A percentile compares a stretch with the other conserved stretches of the same genome.
Conservation (phyloP, 1,140 invertebrate genomes). For the Nasonia vitripennis region DNA sequence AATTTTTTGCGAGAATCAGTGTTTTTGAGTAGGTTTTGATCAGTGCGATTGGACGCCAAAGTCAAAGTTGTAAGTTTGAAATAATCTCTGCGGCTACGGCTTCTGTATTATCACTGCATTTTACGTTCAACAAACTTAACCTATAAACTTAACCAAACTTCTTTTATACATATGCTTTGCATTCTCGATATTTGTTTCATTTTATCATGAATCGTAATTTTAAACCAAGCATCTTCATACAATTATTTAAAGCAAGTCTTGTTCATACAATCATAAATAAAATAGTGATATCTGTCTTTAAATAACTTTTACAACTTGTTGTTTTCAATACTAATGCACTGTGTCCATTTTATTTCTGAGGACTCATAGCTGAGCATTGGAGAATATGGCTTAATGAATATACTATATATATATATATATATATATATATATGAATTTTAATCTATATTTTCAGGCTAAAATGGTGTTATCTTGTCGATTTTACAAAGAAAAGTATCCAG, state of each 20-base stretch:
- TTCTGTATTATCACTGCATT: constrained; percentile 41
- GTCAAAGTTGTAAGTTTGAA: constrained; percentile 33
- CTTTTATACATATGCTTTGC: constrained; percentile 5
- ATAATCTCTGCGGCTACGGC: constrained; percentile 50
- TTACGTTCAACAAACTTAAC: constrained; percentile 49
- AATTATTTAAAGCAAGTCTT: neutral
- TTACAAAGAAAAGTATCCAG: constrained; percentile 98
- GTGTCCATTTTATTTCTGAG: neutral
- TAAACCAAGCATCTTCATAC: constrained; percentile 15
- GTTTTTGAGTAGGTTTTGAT: constrained; percentile 41
- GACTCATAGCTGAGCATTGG: neutral
- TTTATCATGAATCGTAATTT: constrained; percentile 22
- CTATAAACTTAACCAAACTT: constrained; percentile 50
- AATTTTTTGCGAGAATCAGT: constrained; percentile 48
- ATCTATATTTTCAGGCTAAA: constrained; percentile 66
- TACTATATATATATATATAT: neutral
- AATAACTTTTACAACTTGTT: neutral
- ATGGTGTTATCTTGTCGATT: constrained; percentile 98
- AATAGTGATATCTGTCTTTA: neutral
- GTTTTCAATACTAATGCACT: neutral
- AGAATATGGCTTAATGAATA: neutral
- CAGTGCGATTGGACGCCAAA: constrained; percentile 45
- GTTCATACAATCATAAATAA: neutral
- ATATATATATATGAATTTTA: constrained; percentile 2
- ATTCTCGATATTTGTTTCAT: constrained; percentile 6